A percentile compares a stretch with the other conserved stretches of the same genome.
Conservation (phyloP, 2,797 vertebrate genomes). For the Microctenopoma steveboyesi region DNA sequence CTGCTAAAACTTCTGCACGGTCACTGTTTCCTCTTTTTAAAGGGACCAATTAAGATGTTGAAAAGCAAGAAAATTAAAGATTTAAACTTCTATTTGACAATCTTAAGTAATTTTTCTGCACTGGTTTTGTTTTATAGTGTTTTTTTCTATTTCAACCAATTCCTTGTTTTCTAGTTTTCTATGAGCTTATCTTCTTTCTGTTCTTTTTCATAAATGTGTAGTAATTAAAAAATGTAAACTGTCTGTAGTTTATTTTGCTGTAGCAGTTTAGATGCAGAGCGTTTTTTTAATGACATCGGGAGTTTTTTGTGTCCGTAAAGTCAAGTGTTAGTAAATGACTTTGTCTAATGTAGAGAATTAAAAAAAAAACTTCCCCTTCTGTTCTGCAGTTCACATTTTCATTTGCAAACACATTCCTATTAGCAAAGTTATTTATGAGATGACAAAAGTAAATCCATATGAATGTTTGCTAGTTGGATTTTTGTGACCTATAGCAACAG, state of each 20-base stretch:
- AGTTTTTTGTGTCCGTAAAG: not conserved
- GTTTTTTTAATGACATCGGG: not conserved
- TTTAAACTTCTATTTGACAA: no score
- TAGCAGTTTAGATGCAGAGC: not conserved
- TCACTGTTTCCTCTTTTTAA: not conserved
- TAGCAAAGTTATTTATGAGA: no score
- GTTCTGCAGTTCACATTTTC: not conserved
- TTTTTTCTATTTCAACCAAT: not conserved
- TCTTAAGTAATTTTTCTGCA: not conserved
- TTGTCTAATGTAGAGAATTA: slow-evolving; percentile 38
- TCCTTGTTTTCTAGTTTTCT: not conserved
- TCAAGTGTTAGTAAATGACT: slow-evolving; percentile 13
- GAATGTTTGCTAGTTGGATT: no score
- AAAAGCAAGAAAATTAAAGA: slow-evolving; percentile 4
- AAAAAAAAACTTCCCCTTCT: slow-evolving; percentile 24
- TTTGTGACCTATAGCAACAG: no score
- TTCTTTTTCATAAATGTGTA: not conserved
- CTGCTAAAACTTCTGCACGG: not conserved
- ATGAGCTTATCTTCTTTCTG: not conserved
- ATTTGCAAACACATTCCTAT: not conserved
- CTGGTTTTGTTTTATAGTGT: not conserved
- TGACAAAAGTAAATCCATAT: no score
- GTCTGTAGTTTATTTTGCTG: slow-evolving; percentile 13
- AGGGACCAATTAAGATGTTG: slow-evolving; percentile 29
- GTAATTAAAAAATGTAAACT: not conserved